A percentile compares a stretch with the other conserved stretches of the same genome.
Conservation (phyloP, 2,797 vertebrate species). For the Anguilla obscura region DNA sequence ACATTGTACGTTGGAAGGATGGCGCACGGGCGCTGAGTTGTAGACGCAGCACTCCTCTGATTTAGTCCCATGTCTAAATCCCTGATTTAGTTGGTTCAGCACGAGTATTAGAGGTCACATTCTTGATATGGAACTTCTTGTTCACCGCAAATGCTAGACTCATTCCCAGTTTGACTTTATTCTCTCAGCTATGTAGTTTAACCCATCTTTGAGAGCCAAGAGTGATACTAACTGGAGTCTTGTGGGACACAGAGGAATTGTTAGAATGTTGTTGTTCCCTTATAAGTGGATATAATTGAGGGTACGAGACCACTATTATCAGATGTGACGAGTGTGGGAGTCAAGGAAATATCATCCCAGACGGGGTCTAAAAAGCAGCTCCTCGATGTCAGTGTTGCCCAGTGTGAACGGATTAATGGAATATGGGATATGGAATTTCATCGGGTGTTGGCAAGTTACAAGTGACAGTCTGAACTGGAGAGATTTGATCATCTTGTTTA, state of each 20-base stretch:
- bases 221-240: constrained; percentile 55
- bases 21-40: background rate
- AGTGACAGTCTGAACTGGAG: background rate
- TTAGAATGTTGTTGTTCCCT: constrained; percentile 60
- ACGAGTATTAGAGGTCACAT: constrained; percentile 14
- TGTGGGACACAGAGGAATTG: constrained; percentile 58
- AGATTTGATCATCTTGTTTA: constrained; percentile 3
- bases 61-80: background rate
- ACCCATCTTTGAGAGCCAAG: constrained; percentile 49
- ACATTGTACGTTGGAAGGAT: background rate
- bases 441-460: background rate
- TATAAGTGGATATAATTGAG: constrained; percentile 55
- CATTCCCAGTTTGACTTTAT: constrained; percentile 46
- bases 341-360: constrained; percentile 29
- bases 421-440: constrained; percentile 13
- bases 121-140: constrained; percentile 42
- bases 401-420: background rate
- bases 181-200: constrained; percentile 60
- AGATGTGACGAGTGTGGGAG: constrained; percentile 45
- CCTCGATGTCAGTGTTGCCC: background rate
- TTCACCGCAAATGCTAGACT: constrained; percentile 38
- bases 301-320: constrained; percentile 52
- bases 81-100: constrained; percentile 26
- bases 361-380: background rate
- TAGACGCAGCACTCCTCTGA: background rate